phyloP scores from a whole-genome alignment of 2,797 vertebrate genomes.

The Acipenser ruthenus region DNA sequence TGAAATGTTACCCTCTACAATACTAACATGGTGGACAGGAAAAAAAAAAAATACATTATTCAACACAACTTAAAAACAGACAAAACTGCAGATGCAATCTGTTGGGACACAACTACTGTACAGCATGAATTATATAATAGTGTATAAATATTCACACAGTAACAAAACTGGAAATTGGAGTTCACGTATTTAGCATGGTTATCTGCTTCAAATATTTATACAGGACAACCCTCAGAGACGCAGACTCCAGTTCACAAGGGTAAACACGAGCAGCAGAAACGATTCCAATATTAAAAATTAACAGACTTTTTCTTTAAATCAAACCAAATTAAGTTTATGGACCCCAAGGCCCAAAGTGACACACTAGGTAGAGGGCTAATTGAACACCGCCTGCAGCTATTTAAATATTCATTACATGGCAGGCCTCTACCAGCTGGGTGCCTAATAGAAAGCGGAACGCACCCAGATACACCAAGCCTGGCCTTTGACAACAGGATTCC shows the following conservation, averaged over 20 bases:
- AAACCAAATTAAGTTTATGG: conserved; percentile 27
- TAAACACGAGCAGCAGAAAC: not conserved
- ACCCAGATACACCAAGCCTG: not conserved
- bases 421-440: conserved; percentile 27
- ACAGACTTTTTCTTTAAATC: conserved; percentile 21
- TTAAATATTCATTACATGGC: conserved; percentile 36
- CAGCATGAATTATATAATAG: too few relatives aligned
- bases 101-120: too few relatives aligned
- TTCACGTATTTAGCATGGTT: too few relatives aligned
- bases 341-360: conserved; percentile 20
- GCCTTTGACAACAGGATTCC: not conserved
- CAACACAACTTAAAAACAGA: too few relatives aligned
- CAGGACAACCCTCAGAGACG: not conserved
- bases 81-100: too few relatives aligned
- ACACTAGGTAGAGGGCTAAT: conserved; percentile 24
- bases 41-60: too few relatives aligned
- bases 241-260: not conserved
- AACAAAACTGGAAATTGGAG: too few relatives aligned
- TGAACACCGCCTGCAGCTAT: conserved; percentile 18
- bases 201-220: too few relatives aligned
- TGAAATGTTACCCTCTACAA: too few relatives aligned
- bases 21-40: too few relatives aligned
- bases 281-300: conserved; percentile 20
- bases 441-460: not conserved
- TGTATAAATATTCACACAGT: too few relatives aligned